Evolutionary conservation across 2,113 vertebrate genomes (phyloP), one percentile per base, ranked within the genome.

Genomic region (Malurus cyaneus): DNA sequence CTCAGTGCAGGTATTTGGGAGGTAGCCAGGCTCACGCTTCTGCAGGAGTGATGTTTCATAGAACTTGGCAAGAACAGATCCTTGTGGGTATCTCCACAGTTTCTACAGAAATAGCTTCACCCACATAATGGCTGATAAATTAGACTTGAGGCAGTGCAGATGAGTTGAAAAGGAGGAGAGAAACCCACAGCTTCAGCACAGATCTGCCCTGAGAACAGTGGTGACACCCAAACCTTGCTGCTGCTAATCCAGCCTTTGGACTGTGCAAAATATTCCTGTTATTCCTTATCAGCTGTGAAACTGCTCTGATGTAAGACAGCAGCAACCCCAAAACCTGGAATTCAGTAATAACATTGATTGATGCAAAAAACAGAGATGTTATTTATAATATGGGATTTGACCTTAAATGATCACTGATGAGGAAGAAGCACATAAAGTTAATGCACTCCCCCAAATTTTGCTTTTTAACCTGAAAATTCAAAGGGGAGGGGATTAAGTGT

Each of bases 101-200:
- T 80, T 79, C 61, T 44, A 16, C 28, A 89, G 91, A 91, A 96
- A 84, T 76, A 76, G 61, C 66, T 82, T 92, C 93, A 79, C 66
- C 65, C 83, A 93, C 69, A 67, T 56, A 81, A 76, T 42, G 46
- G 17, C 65, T 94, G 91, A 72, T 82, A 87, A 92, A 91, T 92
- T 64, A 72, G 70, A 39, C 29, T 46, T 14, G 53, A 81, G 52
- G 52, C 73, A 32, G 53, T 42, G 74, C 60, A 91, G 72, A 74
- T 36, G 60, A 90, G 46, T 14, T 83, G 85, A 77, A 69, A 85
- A 85, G 23, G 39, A 86, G 57, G 83, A 54, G 83, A 74, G 56
- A 93, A 88, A 47, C 41, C 18, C 44, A 46, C 1, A 0, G 5
- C 14, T 83, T 77, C 54, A 90, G 20, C 1, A 1, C 16, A 46